Evolutionary conservation across 2,113 vertebrate genomes (phyloP), one percentile per base, ranked within the genome.

Genomic region (Marmota flaviventris): DNA sequence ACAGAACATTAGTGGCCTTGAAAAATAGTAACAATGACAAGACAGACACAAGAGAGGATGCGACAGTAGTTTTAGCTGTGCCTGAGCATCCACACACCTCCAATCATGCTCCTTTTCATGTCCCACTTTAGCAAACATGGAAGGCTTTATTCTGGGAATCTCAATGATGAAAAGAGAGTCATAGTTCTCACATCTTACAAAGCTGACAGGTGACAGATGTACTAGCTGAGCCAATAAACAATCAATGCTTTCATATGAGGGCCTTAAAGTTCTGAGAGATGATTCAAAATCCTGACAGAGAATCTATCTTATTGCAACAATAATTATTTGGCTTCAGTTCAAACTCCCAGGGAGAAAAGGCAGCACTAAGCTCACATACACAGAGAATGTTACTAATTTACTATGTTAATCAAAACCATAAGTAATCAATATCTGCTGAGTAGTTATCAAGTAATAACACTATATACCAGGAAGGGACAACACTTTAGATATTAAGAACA

Each of bases 141-240:
- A 73, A 81, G 63, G 45, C 8, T 93, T 76, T 84, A 11, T 87
- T 91, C 69, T 86, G 79, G 58, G 29, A 58, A 65, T 48, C 45
- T 89, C 78, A 29, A 37, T 37, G 63, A 94, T 86, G 83, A 97
- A 94, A 97, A 89, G 89, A 79, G 70, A 72, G 78, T 45, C 63
- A 37, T 27, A 22, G 45, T 67, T 42, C 86, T 94, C 45, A 72
- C 20, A 13, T 67, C 79, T 89, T 89, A 97, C 58, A 92, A 81
- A 72, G 51, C 75, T 85, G 69, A 83, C 83, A 85, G 95, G 92
- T 91, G 69, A 83, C 83, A 85, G 95, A 89, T 93, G 42, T 86
- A 24, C 34, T 11, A 48, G 25, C 83, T 45, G 67, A 91, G 51
- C 6, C 86, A 91, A 63, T 17, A 48, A 83, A 94, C 69, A 76